Percentiles rank a stretch among this genome's conserved stretches.
phyloP scores from a whole-genome alignment of 2,888 invertebrate species.

The Oeneis ivallda region DNA sequence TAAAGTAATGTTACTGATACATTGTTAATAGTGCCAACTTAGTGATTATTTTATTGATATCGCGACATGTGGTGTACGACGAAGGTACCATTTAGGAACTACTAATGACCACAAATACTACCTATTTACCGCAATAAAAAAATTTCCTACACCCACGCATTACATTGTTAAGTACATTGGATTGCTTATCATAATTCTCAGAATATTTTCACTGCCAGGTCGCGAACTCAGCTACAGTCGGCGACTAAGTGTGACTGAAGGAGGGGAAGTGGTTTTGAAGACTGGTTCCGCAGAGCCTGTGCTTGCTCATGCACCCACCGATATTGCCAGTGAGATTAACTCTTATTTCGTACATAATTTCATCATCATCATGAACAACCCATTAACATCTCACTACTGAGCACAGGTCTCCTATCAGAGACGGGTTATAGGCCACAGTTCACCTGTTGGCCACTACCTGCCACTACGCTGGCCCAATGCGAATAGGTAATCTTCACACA shows the following conservation, averaged over 20 bases:
- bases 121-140: slow-evolving; percentile 29
- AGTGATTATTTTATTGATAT: slow-evolving; percentile 16
- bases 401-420: too few relatives aligned
- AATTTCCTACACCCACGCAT: slow-evolving; percentile 1
- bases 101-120: too few relatives aligned
- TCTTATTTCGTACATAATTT: too few relatives aligned
- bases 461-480: too few relatives aligned
- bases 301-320: slow-evolving; percentile 72
- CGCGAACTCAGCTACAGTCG: slow-evolving; percentile 78
- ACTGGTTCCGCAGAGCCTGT: slow-evolving; percentile 70
- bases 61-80: slow-evolving; percentile 1
- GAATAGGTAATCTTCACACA: too few relatives aligned
- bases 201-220: slow-evolving; percentile 61
- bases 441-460: too few relatives aligned
- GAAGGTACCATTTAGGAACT: not conserved
- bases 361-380: too few relatives aligned
- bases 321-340: slow-evolving; percentile 67
- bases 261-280: slow-evolving; percentile 73
- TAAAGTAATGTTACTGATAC: too few relatives aligned
- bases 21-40: too few relatives aligned
- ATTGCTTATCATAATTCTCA: slow-evolving; percentile 5
- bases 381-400: too few relatives aligned
- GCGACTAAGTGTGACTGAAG: slow-evolving; percentile 71
- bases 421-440: too few relatives aligned
- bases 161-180: slow-evolving; percentile 4